phyloP scores from a whole-genome alignment of 2,797 vertebrate species.

The Pristis pectinata region DNA sequence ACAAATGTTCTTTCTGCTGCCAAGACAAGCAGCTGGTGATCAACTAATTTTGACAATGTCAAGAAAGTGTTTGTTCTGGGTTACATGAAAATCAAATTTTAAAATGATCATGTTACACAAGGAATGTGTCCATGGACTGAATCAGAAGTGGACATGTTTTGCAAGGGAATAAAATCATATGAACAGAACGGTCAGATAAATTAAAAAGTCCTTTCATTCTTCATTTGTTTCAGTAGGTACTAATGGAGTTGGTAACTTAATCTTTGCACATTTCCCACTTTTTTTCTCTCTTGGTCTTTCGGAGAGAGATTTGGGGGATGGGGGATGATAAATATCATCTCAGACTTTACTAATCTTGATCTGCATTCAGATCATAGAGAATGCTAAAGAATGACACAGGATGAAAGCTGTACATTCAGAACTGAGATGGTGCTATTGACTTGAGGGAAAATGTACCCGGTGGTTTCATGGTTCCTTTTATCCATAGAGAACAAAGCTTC shows the following conservation, averaged over 20 bases:
- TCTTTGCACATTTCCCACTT: background rate
- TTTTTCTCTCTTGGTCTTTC: background rate
- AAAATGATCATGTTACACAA: background rate
- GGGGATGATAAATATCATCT: background rate
- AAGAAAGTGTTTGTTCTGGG: background rate
- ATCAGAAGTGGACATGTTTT: background rate
- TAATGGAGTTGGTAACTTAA: background rate
- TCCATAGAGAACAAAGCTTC: background rate
- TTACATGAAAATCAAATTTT: background rate
- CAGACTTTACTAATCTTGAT: no score
- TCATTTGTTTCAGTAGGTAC: background rate
- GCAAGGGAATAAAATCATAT: background rate
- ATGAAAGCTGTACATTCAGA: background rate
- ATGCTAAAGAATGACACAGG: background rate
- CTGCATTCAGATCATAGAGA: background rate
- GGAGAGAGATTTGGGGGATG: background rate
- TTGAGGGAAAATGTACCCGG: background rate
- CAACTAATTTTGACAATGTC: background rate
- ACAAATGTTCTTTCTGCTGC: background rate
- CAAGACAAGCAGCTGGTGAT: background rate
- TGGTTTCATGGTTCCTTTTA: background rate
- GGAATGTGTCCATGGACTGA: background rate
- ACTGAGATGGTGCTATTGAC: background rate
- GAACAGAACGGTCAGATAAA: background rate
- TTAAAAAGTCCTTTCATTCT: background rate